Base-by-base conservation (phyloP, 1,140 invertebrate species). In the Lamellibrachia luymesi region DNA sequence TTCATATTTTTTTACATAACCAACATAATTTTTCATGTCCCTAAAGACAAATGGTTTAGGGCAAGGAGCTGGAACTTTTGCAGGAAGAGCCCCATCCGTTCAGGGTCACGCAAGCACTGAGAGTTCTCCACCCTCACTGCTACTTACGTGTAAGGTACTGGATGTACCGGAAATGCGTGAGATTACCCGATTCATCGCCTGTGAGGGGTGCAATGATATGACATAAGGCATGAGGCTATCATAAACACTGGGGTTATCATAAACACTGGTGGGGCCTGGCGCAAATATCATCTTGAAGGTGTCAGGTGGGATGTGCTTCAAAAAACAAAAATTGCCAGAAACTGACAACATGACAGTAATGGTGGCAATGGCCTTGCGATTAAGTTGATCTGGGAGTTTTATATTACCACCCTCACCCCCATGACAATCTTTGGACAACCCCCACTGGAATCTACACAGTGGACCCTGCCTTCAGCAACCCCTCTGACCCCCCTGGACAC, bases 61-160 rank as follows among this genome's bases (percentile, higher is more conserved):
- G 64, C 0, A 80, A 2, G 64, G 64, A 80, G 25, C 13, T 80
- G 90, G 90, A 91, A 91, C 22, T 91, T 91, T 49, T 10, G 49
- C 27, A 38, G n/a, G 49, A 90, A 50, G 49, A 27, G 6, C 90
- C 90, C 49, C 1, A 13, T n/a, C 90, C 49, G 90, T 8, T 22
- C 7, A 10, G n/a, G 10, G 8, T 91, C 13, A 22, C 80, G n/a
- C n/a, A n/a, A 50, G 10, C 90, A 91, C 90, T 25, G 49, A 91
- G 90, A 91, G 90, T 91, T 17, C 10, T 4, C 17, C 90, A 17
- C 27, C 90, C 90, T 91, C 49, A 10, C 90, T 51, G 50, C 8
- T 92, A 93, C 92, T 93, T 93, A 93, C 92, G 92, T 89, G 92
- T 93, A 6, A 93, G 89, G 89, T 93, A 93, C 92, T 93, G 92